phyloP scores from a whole-genome alignment of 2,888 invertebrate genomes.

The Melinopterus prodromus region DNA sequence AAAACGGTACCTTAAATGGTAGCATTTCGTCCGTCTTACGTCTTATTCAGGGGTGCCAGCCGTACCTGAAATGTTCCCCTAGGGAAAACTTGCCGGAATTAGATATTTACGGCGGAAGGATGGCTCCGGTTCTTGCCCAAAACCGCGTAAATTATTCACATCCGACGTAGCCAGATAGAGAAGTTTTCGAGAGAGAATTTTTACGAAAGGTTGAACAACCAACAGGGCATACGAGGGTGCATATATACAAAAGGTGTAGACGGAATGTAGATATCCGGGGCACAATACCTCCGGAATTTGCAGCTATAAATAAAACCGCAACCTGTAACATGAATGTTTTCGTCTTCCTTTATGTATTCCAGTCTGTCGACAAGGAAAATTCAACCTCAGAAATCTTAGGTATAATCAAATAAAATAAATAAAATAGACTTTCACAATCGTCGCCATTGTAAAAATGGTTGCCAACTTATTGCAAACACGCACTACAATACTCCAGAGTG shows the following conservation, averaged over 20 bases:
- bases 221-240: background rate
- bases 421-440: no score
- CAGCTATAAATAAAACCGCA: background rate
- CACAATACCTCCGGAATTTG: background rate
- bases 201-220: background rate
- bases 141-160: background rate
- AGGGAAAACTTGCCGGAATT: background rate
- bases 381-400: no score
- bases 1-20: no score
- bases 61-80: background rate
- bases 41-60: no score
- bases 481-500: no score
- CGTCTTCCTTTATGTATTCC: background rate
- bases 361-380: background rate
- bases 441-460: no score
- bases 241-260: background rate
- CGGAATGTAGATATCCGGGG: background rate
- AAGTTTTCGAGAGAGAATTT: background rate
- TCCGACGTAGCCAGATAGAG: background rate
- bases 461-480: no score
- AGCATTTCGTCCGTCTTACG: no score
- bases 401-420: no score
- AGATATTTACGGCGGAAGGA: background rate
- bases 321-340: background rate
- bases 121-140: background rate